Evolutionary conservation across 1,140 invertebrate genomes (phyloP).

Genomic region (Littorina saxatilis): DNA sequence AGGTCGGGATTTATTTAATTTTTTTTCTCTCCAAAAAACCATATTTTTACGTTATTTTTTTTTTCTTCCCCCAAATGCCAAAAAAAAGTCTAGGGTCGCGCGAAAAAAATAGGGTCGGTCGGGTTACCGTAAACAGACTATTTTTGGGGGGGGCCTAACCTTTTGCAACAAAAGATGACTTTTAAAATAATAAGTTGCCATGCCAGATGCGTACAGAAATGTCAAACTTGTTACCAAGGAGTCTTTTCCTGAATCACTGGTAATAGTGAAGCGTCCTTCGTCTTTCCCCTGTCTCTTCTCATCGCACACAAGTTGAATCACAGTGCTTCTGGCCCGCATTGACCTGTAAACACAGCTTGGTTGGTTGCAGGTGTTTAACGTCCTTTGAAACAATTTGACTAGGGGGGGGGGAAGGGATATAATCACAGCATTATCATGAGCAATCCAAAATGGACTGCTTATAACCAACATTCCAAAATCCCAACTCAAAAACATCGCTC

Average conservation of each 20-base stretch:
- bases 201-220: neutral
- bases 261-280: slow-evolving; percentile 43
- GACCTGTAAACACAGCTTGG: slow-evolving; percentile 39
- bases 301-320: slow-evolving; percentile 46
- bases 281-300: slow-evolving; percentile 24
- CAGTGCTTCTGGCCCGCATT: slow-evolving; percentile 35
- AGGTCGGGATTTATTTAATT: too few relatives aligned
- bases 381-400: neutral
- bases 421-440: neutral
- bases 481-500: neutral
- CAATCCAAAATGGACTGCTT: neutral
- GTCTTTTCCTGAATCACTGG: slow-evolving; percentile 28
- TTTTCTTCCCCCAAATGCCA: neutral
- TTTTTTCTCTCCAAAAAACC: too few relatives aligned
- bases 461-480: neutral
- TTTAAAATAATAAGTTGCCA: neutral
- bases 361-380: too few relatives aligned
- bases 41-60: too few relatives aligned
- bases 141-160: too few relatives aligned
- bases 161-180: neutral
- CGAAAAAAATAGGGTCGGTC: too few relatives aligned
- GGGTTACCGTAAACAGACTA: too few relatives aligned
- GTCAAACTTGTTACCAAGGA: slow-evolving; percentile 39
- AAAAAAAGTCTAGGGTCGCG: too few relatives aligned
- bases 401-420: neutral